Conservation (phyloP, 64 coral and sea anemone species). For the Montipora cactus region DNA sequence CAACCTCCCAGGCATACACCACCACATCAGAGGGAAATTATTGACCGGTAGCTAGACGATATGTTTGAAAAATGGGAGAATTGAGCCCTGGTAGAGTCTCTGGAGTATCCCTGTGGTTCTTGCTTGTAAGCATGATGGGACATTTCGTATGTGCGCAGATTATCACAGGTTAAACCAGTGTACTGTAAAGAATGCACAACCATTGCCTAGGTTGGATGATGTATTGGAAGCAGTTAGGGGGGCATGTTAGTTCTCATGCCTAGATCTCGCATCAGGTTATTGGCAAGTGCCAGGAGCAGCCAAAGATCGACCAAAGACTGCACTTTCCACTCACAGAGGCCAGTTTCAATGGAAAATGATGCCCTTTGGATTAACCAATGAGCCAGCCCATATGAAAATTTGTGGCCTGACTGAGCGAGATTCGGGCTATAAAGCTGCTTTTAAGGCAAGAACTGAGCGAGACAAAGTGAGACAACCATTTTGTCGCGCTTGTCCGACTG, state of each 20-base stretch:
- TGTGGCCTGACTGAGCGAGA: no score
- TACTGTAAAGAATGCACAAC: not conserved
- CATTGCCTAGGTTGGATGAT: not conserved
- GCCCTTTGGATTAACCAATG: not conserved
- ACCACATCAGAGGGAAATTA: not conserved
- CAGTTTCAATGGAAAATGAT: no score
- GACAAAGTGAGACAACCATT: no score
- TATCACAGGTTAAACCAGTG: not conserved
- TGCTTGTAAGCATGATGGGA: no score
- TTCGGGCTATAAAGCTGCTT: no score
- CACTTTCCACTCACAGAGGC: not conserved
- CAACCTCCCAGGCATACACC: not conserved
- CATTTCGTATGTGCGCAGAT: no score
- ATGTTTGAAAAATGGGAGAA: no score
- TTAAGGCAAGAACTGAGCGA: no score
- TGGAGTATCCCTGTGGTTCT: no score
- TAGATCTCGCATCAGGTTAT: conserved; percentile 22
- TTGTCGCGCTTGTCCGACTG: no score
- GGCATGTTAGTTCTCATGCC: not conserved
- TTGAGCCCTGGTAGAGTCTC: no score
- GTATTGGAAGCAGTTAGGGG: not conserved
- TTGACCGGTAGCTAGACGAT: not conserved
- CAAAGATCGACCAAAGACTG: conserved; percentile 19
- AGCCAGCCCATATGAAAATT: not conserved
- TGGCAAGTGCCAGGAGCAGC: conserved; percentile 27